Evolutionary conservation across 1,140 invertebrate species (phyloP), one percentile per base, ranked within the genome.

Genomic region (Tachypleus tridentatus): DNA sequence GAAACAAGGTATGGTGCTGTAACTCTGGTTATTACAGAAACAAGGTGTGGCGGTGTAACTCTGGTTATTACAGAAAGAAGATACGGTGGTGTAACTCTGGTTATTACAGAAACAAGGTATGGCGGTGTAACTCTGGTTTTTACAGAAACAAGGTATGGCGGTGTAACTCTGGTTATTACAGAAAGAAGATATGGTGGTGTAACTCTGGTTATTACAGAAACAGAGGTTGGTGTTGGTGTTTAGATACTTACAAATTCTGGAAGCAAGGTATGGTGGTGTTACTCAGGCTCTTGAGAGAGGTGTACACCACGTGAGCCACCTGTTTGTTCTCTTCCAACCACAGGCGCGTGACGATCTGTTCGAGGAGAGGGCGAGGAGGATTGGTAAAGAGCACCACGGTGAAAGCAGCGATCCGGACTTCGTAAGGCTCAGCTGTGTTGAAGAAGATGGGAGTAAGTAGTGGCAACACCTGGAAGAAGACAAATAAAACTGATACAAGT

Each of bases 371-470:
- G n/a, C 60, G 58, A 29, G 63, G 58, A 7, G 71, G 67, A 50
- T 66, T 48, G 5, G 68, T 52, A 5, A 51, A 53, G 3, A 72
- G 5, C 0, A 71, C 11, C 5, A 64, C 58, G 52, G 60, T 63
- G 63, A 72, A 72, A 11, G 72, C 72, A 52, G 69, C 67, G 29
- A 70, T 69, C 60, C 72, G 63, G 0, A 67, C 57, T 58, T 68
- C 56, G 50, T 63, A 61, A 11, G 61, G 48, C 53, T 72, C 72
- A 52, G 59, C 57, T 58, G 52, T 58, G 68, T 72, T 70, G 11
- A 63, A 57, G 62, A 51, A 72, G 6, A 72, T 61, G 9, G 71
- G 65, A 10, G 68, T 10, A 7, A 71, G 10, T 29, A 29, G 29
- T 29, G 29, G 29, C 29, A 29, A 29, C 3, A 70, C 49, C 7